These are phyloP conservation scores for Anoplolepis gracilipes DNA, from an alignment of 1,140 invertebrate species.

Conservation along the genomic window DNA sequence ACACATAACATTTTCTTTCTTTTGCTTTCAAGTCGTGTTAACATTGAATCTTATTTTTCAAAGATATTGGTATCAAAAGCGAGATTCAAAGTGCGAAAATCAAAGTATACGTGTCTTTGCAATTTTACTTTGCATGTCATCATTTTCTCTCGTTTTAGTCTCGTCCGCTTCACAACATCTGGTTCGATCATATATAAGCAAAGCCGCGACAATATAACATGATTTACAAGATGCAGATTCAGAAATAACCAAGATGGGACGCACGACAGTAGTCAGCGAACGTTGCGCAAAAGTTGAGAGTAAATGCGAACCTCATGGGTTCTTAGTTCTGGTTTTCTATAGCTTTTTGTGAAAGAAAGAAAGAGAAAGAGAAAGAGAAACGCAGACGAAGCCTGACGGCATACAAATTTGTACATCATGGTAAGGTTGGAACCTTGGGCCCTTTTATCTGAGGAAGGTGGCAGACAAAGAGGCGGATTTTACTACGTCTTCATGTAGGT, in stretches of 20 bases:
- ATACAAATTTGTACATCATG: slow-evolving; percentile 42
- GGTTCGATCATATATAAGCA: not conserved
- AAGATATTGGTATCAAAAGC: not conserved
- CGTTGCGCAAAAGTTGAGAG: slow-evolving; percentile 43
- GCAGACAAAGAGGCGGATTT: not conserved
- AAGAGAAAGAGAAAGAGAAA: not conserved
- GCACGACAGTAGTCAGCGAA: not conserved
- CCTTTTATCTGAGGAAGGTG: not conserved
- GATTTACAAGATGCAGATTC: slow-evolving; percentile 13
- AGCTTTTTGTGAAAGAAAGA: not conserved
- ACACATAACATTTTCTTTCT: not conserved
- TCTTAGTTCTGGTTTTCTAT: slow-evolving; percentile 6
- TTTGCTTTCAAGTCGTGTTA: not conserved
- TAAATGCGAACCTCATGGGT: not conserved
- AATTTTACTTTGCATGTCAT: not conserved
- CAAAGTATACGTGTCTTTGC: not conserved
- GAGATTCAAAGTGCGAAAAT: not conserved
- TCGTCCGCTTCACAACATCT: not conserved
- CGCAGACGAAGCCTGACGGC: not conserved
- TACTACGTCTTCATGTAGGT: slow-evolving; percentile 14
- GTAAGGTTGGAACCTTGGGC: not conserved
- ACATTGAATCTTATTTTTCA: not conserved
- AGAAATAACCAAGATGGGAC: slow-evolving; percentile 15
- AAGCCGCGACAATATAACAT: not conserved
- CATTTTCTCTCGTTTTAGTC: not conserved